phyloP scores from a whole-genome alignment of 2,888 invertebrate species.

The Aphodius sticticus region DNA sequence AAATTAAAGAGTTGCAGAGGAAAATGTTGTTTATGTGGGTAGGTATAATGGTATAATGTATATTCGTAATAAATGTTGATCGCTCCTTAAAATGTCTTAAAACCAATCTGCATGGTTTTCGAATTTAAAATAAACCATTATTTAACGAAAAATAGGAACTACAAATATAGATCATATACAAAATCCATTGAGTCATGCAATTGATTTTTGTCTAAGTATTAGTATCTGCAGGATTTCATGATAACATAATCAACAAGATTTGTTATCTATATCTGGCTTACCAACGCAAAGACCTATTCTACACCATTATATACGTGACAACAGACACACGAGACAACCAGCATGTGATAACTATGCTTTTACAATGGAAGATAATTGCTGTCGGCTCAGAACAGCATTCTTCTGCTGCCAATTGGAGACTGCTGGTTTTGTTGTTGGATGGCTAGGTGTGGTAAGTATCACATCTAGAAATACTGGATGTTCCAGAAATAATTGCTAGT shows the following conservation, averaged over 20 bases:
- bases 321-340: background rate
- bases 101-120: too few relatives aligned
- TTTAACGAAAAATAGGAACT: too few relatives aligned
- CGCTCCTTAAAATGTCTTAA: too few relatives aligned
- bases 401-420: slow-evolving; percentile 28
- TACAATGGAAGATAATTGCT: background rate
- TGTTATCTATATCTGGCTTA: background rate
- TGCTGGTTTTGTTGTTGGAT: slow-evolving; percentile 26
- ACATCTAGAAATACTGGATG: background rate
- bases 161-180: too few relatives aligned
- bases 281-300: background rate
- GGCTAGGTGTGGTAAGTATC: slow-evolving; percentile 26
- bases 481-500: too few relatives aligned
- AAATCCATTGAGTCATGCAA: background rate
- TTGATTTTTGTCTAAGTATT: slow-evolving; percentile 5
- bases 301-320: background rate
- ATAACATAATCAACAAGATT: background rate
- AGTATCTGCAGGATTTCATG: background rate
- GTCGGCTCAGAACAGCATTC: slow-evolving; percentile 21
- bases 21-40: too few relatives aligned
- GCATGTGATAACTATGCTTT: slow-evolving; percentile 10
- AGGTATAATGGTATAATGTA: too few relatives aligned
- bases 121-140: too few relatives aligned
- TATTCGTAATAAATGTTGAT: too few relatives aligned
- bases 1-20: too few relatives aligned